Evolutionary conservation across 2,113 vertebrate species (phyloP).

Genomic region (Steatornis caripensis): DNA sequence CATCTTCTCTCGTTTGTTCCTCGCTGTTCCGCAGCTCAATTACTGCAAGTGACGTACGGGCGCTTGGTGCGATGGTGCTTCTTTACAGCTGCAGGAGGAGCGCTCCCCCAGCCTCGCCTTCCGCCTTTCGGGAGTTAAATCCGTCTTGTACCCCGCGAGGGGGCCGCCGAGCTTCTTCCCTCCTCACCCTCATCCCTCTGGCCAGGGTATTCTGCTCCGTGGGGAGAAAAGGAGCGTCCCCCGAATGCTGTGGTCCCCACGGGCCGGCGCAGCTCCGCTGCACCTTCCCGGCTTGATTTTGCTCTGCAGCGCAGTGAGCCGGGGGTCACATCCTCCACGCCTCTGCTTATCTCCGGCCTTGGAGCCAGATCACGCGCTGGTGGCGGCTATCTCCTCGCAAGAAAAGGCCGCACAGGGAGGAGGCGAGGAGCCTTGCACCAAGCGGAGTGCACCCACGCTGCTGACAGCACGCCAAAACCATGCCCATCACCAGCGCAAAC

Average conservation of each 20-base stretch:
- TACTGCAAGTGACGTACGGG: not conserved
- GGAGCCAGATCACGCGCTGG: not conserved
- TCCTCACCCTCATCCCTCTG: not conserved
- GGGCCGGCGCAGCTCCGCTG: accelerated
- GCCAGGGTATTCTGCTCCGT: not conserved
- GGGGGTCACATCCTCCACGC: not conserved
- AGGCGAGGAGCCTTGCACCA: not conserved
- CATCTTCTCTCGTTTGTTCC: not conserved
- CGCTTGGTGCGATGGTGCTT: not conserved
- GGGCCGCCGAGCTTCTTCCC: not conserved
- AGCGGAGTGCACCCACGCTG: accelerated
- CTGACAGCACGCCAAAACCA: too few species aligned
- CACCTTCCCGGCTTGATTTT: not conserved
- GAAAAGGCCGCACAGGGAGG: not conserved
- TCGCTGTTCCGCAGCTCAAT: not conserved
- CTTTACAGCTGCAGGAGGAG: not conserved
- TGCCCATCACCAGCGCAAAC: not conserved
- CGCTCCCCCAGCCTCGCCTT: not conserved
- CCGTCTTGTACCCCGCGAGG: accelerated
- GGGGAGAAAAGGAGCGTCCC: not conserved
- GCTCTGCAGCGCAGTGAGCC: accelerated
- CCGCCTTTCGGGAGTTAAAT: not conserved
- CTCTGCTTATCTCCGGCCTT: not conserved
- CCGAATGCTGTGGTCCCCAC: accelerated
- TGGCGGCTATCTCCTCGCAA: not conserved